These are phyloP conservation scores for Lagopus muta DNA, from an alignment of 2,113 vertebrate genomes.

Conservation along the genomic window DNA sequence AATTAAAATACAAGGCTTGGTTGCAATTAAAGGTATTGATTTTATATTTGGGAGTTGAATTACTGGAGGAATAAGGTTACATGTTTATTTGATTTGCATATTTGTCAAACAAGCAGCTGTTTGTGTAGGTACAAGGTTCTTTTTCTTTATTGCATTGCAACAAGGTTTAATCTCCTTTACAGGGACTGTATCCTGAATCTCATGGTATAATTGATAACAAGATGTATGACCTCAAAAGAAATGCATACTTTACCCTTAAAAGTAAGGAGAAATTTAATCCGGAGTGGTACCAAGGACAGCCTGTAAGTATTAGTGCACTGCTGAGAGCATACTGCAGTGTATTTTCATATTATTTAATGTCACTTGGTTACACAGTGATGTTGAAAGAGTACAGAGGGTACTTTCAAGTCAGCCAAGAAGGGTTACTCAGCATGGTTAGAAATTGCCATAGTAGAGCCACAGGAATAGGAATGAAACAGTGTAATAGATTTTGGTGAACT, in stretches of 20 bases:
- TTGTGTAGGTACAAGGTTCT: background rate
- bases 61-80: background rate
- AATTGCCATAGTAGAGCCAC: background rate
- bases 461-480: background rate
- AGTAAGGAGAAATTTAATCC: conserved; percentile 85
- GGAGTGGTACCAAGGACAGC: conserved; percentile 94
- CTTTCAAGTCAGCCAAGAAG: conserved; percentile 8
- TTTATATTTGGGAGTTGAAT: background rate
- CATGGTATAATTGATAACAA: conserved; percentile 98
- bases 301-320: conserved; percentile 82
- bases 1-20: background rate
- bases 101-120: background rate
- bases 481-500: background rate
- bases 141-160: background rate
- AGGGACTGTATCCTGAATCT: conserved; percentile 98
- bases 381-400: conserved; percentile 37
- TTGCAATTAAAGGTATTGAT: background rate
- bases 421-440: background rate
- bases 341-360: background rate
- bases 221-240: conserved; percentile 90
- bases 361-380: background rate
- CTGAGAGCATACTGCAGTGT: background rate
- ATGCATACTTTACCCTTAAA: conserved; percentile 85
- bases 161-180: background rate
- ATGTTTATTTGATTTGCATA: background rate